Evolutionary conservation across 1,140 invertebrate species (phyloP).

Genomic region (Drosophila nebulosa): DNA sequence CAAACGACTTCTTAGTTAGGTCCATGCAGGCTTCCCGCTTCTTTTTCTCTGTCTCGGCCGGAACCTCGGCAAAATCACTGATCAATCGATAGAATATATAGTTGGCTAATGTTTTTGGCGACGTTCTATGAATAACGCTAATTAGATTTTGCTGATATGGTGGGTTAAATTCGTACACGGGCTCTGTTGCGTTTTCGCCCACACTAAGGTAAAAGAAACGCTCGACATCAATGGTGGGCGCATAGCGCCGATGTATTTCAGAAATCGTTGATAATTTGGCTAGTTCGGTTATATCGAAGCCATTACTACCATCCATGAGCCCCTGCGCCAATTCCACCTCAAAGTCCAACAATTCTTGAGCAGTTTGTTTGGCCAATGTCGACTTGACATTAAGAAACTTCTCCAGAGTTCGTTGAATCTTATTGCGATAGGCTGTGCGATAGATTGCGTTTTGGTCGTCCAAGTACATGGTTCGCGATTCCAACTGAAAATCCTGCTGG

Average conservation of each 20-base stretch:
- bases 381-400: slow-evolving; percentile 29
- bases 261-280: slow-evolving; percentile 30
- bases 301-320: slow-evolving; percentile 34
- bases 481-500: slow-evolving; percentile 36
- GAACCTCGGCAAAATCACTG: slow-evolving; percentile 30
- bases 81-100: slow-evolving; percentile 59
- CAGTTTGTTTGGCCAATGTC: slow-evolving; percentile 27
- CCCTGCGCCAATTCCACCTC: slow-evolving; percentile 60
- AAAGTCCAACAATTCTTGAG: slow-evolving; percentile 57
- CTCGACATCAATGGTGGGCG: slow-evolving; percentile 29
- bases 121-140: slow-evolving; percentile 18
- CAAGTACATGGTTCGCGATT: slow-evolving; percentile 55
- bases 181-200: slow-evolving; percentile 19
- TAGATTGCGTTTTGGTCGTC: slow-evolving; percentile 38
- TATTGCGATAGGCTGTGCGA: slow-evolving; percentile 11
- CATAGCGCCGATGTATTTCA: slow-evolving; percentile 44
- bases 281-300: slow-evolving; percentile 17
- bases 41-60: not conserved
- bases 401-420: slow-evolving; percentile 27
- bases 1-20: slow-evolving; percentile 47
- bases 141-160: slow-evolving; percentile 53
- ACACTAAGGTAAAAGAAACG: slow-evolving; percentile 36
- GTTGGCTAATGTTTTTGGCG: slow-evolving; percentile 62
- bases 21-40: slow-evolving; percentile 31
- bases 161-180: slow-evolving; percentile 47